Base-by-base conservation (phyloP, 30 jellyfish, hydroid and myxozoan genomes). In the Cassiopea andromeda region DNA sequence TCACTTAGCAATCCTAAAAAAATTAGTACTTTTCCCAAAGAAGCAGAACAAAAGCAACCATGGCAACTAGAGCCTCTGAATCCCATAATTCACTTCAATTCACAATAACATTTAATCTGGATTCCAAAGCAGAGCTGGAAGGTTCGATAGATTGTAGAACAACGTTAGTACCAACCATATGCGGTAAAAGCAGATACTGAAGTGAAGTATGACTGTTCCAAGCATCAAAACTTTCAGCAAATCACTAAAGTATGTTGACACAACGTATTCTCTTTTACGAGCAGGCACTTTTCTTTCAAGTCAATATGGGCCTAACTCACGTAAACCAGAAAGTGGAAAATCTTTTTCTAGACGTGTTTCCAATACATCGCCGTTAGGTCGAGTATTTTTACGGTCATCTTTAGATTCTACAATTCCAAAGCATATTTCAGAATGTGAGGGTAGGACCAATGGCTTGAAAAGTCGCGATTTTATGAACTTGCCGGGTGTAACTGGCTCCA, bases 391-490 rank as follows among this genome's bases (percentile, higher is more conserved):
- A 1, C 46, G 76, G 19, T 46, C 45, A 46, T 9, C 44, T 8
- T 10, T 68, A 38, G 74, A 83, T 19, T 49, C 48, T 47, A 17
- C 49, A 10, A 82, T 83, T 7, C 18, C 70, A 13, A 50, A 69
- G 70, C 60, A 84, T 18, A 44, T 69, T 5, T 68, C 91, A 18
- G 80, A 67, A n/a, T 10, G 69, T 49, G 67, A 69, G 58, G 15
- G 68, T 2, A 83, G 70, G 54, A 59, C 27, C 17, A 67, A 83
- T 2, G 46, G 14, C 61, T 19, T 70, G 44, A 10, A 50, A 61
- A 58, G 78, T 3, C 91, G 91, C 7, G 91, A 83, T 48, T 83
- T 83, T 61, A 83, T 83, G 91, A 83, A 83, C 8, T 14, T 83
- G 2, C 15, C 91, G 0, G 84, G 91, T 10, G 70, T 83, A 6